Conservation (phyloP, 2,888 invertebrate species). For the Ferdinandea cuprea region DNA sequence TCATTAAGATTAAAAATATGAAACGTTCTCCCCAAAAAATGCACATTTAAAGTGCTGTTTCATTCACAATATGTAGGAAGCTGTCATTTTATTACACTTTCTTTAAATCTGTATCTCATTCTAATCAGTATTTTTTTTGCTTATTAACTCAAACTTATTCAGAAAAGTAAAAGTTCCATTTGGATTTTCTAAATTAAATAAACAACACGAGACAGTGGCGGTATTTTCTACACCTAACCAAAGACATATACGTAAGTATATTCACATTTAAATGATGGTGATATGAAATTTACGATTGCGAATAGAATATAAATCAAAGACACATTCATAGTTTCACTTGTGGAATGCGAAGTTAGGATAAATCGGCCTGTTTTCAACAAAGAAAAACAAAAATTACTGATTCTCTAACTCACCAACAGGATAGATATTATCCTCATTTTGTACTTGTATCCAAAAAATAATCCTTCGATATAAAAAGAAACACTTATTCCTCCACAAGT, state of each 20-base stretch:
- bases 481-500: not conserved
- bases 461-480: constrained; percentile 31
- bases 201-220: not conserved
- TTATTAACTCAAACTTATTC: constrained; percentile 29
- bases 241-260: constrained; percentile 9
- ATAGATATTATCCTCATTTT: constrained; percentile 68
- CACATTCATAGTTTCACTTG: constrained; percentile 16
- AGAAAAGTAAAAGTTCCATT: constrained; percentile 49
- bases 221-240: constrained; percentile 7
- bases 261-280: not conserved
- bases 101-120: constrained; percentile 27
- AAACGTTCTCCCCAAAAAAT: no score
- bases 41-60: no score
- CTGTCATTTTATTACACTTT: constrained; percentile 22
- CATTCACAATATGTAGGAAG: no score
- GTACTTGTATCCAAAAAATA: constrained; percentile 62
- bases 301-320: constrained; percentile 37
- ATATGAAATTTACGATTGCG: constrained; percentile 25
- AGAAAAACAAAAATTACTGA: not conserved
- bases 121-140: constrained; percentile 23
- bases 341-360: not conserved
- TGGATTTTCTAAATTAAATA: constrained; percentile 39
- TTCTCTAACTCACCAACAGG: constrained; percentile 53
- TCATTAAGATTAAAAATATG: no score
- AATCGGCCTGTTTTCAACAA: not conserved